Evolutionary conservation across 2,113 vertebrate species (phyloP).

Genomic region (Sakesphorus luctuosus): DNA sequence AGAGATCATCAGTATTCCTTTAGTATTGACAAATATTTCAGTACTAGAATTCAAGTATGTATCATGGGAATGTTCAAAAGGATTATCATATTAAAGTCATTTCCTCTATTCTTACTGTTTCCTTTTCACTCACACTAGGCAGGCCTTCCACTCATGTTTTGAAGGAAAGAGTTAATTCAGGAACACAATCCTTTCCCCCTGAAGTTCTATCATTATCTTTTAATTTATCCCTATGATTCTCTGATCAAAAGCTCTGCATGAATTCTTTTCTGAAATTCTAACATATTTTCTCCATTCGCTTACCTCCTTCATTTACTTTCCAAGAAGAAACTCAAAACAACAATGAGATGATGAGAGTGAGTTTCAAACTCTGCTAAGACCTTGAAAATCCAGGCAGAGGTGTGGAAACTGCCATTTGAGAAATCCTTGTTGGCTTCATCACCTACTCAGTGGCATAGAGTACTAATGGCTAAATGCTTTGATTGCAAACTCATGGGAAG

Average conservation of each 20-base stretch:
- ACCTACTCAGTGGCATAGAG: background rate
- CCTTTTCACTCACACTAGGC: background rate
- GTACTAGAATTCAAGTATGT: background rate
- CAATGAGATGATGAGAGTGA: background rate
- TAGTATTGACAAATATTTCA: background rate
- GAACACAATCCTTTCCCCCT: background rate
- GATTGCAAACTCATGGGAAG: background rate
- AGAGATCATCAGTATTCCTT: background rate
- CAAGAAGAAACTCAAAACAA: background rate
- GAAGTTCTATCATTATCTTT: background rate
- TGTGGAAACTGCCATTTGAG: background rate
- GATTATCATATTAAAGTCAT: background rate
- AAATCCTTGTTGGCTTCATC: background rate
- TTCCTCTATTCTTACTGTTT: background rate
- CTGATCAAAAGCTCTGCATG: background rate
- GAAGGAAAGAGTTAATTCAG: background rate
- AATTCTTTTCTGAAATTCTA: background rate
- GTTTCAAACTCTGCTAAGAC: background rate
- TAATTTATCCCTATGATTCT: background rate
- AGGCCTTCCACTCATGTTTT: background rate
- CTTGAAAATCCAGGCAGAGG: background rate
- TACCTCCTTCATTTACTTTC: background rate
- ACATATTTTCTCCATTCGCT: accelerated
- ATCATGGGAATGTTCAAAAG: background rate
- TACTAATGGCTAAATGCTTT: background rate